phyloP scores from a whole-genome alignment of 64 coral and sea anemone genomes.

The Dendrophyllia cribrosa region DNA sequence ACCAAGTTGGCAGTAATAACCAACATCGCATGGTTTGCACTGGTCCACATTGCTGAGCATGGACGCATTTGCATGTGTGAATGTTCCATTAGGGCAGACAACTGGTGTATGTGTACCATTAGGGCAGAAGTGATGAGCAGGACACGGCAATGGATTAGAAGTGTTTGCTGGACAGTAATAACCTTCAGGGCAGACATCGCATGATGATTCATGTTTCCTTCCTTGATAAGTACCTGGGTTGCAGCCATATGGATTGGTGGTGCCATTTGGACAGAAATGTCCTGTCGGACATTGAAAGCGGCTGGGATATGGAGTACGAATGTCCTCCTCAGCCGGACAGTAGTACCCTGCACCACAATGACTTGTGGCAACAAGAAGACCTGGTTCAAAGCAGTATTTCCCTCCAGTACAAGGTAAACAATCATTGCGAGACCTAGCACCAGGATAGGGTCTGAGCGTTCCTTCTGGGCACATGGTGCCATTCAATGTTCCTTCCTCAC shows the following conservation, averaged over 20 bases:
- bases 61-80: conserved; percentile 59
- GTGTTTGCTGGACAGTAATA: conserved; percentile 91
- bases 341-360: conserved; percentile 82
- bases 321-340: conserved; percentile 88
- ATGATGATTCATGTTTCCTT: conserved; percentile 48
- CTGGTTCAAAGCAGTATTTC: conserved; percentile 82
- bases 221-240: conserved; percentile 88
- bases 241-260: conserved; percentile 82
- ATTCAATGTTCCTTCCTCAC: conserved; percentile 83
- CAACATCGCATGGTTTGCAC: conserved; percentile 80
- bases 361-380: conserved; percentile 60
- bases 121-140: conserved; percentile 80
- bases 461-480: conserved; percentile 86
- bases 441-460: conserved; percentile 77
- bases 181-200: conserved; percentile 82
- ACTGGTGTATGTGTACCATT: conserved; percentile 76
- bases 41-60: conserved; percentile 64
- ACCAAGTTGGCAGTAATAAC: conserved; percentile 90
- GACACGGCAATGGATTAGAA: conserved; percentile 75
- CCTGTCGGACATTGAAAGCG: conserved; percentile 79
- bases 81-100: conserved; percentile 95
- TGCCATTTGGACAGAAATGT: conserved; percentile 85
- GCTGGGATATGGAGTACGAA: conserved; percentile 68
- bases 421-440: conserved; percentile 66
- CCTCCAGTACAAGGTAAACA: conserved; percentile 87